Conservation (phyloP, 2,888 invertebrate genomes). For the Scaptomyza cyrtandrae region DNA sequence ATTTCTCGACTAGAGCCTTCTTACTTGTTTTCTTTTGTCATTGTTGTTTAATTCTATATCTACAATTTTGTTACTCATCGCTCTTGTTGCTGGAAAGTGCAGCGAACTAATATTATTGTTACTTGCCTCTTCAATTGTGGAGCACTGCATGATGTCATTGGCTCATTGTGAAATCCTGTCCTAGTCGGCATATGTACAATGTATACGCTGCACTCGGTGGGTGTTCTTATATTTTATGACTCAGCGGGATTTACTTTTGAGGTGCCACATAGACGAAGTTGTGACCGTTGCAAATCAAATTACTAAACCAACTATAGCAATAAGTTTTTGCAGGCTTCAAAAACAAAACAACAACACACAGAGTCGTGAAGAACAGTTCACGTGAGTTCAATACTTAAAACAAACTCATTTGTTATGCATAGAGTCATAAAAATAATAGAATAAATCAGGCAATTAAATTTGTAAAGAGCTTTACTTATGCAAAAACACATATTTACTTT, state of each 20-base stretch:
- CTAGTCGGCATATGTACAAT: not conserved
- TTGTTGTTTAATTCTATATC: conserved; percentile 10
- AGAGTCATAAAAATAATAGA: conserved; percentile 16
- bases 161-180: conserved; percentile 45
- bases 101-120: not conserved
- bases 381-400: conserved; percentile 21
- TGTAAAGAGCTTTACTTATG: not conserved
- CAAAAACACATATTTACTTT: not conserved
- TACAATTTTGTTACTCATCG: conserved; percentile 27
- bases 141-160: conserved; percentile 62
- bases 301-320: conserved; percentile 24
- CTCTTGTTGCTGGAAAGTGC: conserved; percentile 8
- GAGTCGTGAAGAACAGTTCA: conserved; percentile 17
- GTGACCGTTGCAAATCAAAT: conserved; percentile 54
- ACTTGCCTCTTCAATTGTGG: not conserved
- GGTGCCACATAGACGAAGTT: conserved; percentile 18
- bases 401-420: conserved; percentile 31
- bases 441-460: not conserved
- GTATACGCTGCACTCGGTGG: not conserved
- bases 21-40: not conserved
- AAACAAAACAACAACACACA: not conserved
- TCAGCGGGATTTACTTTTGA: conserved; percentile 33
- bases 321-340: conserved; percentile 51
- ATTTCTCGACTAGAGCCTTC: no score
- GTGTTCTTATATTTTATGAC: conserved; percentile 38